Percentiles rank a stretch among this genome's conserved stretches.
phyloP scores from a whole-genome alignment of 2,797 vertebrate species.

The Parambassis ranga region DNA sequence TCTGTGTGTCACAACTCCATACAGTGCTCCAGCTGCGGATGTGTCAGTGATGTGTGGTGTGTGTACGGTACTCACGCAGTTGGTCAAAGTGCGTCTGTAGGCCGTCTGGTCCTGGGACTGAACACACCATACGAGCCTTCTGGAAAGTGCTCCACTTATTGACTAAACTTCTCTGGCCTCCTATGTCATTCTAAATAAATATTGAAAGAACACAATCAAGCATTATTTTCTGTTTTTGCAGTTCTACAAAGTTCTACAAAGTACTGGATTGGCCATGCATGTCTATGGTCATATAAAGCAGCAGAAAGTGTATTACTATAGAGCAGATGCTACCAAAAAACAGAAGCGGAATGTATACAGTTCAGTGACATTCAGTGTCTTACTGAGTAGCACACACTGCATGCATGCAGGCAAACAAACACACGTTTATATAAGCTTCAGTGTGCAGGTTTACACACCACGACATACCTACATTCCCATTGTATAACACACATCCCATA shows the following conservation, averaged over 20 bases:
- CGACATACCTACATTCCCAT: no score
- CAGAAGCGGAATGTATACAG: no score
- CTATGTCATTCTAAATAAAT: slow-evolving; percentile 80
- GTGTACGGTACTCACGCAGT: slow-evolving; percentile 80
- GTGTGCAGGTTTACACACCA: no score
- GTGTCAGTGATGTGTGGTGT: slow-evolving; percentile 18
- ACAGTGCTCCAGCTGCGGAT: slow-evolving; percentile 25
- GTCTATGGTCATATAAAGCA: background rate
- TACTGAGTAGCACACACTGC: no score
- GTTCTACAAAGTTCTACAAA: no score
- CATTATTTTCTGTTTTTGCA: no score
- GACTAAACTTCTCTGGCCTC: slow-evolving; percentile 84
- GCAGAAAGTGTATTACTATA: background rate
- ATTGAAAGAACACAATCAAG: background rate
- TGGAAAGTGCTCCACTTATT: slow-evolving; percentile 88
- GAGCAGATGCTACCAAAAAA: no score
- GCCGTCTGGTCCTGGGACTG: slow-evolving; percentile 76
- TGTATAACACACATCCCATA: slow-evolving; percentile 22
- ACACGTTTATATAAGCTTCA: slow-evolving; percentile 29
- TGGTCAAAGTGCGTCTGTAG: slow-evolving; percentile 85
- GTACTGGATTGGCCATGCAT: background rate
- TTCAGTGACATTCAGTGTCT: no score
- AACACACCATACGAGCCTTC: slow-evolving; percentile 83
- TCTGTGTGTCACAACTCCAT: background rate
- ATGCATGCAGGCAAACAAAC: slow-evolving; percentile 3